Evolutionary conservation across 2,888 invertebrate species (phyloP), one percentile per base, ranked within the genome.

Genomic region (Brachyopa scutellaris): DNA sequence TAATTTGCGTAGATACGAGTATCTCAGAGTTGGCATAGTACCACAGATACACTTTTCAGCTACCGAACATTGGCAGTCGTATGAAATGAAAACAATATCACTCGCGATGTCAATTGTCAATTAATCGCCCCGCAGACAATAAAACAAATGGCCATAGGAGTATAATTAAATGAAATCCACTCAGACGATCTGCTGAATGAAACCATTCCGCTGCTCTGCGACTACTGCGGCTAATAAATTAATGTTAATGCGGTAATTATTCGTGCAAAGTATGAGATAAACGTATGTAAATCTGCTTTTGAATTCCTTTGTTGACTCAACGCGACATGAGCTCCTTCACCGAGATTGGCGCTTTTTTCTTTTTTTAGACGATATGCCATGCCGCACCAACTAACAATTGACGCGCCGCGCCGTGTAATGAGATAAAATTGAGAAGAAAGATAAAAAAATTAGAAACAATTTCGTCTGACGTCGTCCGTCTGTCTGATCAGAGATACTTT

Each of bases 261-360:
- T 73, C 38, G 73, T 66, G 53, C 31, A 79, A 73, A 66, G 59
- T 61, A 73, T 23, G 45, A 55, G 73, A 59, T 67, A 74, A 69
- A 69, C 79, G 61, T 69, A 80, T 80, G 79, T 80, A 57, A 80
- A 80, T 80, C 79, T 62, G 62, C 61, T 42, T 26, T 69, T 67
- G 79, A 80, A 80, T 80, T 80, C 40, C 74, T 74, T 80, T 74
- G 67, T 80, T 80, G 79, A 80, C 67, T 80, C 79, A 79, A 74
- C 67, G 66, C 45, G 36, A 13, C 26, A 19, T 23, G 19, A 31
- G 42, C 45, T 47, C 69, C 45, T 67, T 53, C 3, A 19, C 26
- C 69, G 42, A n/a, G n/a, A 51, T 45, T 53, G 31, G 36, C 23
- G 55, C n/a, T n/a, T n/a, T n/a, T n/a, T n/a, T n/a, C n/a, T n/a